A percentile compares a stretch with the other conserved stretches of the same genome.
Evolutionary conservation across 2,113 vertebrate genomes (phyloP).

Genomic region (Gambusia holbrooki): DNA sequence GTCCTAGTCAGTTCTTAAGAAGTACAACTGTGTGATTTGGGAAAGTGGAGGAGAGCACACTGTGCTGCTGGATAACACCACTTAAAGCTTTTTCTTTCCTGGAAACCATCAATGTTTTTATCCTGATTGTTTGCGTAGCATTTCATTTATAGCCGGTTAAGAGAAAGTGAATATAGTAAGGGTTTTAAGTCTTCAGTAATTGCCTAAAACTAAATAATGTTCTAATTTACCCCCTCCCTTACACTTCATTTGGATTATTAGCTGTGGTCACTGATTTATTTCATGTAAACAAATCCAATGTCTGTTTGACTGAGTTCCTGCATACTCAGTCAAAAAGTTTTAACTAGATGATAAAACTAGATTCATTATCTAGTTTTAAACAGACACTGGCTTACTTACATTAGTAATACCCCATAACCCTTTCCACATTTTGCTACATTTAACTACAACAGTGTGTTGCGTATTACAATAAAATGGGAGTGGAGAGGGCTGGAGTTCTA

Average conservation of each 20-base stretch:
- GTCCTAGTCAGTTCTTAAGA: slow-evolving; percentile 17
- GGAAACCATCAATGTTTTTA: background rate
- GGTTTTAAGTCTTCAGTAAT: no score
- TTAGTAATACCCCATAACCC: no score
- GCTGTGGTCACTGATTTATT: background rate
- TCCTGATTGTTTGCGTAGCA: background rate
- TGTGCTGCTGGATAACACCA: background rate
- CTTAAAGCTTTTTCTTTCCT: slow-evolving; percentile 2
- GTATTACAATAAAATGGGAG: no score
- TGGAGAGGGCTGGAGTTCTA: no score
- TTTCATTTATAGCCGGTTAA: background rate
- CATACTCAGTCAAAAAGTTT: background rate
- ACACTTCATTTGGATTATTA: background rate
- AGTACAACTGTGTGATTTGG: background rate
- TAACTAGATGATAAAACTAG: no score
- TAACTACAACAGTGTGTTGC: no score
- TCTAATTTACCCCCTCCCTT: background rate
- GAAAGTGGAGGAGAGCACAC: background rate
- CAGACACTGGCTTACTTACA: no score
- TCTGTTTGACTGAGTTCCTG: background rate
- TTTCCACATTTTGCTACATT: no score
- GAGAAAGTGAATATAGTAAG: no score
- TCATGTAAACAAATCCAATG: background rate
- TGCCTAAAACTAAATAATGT: background rate
- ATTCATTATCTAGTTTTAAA: background rate